Base-by-base conservation (phyloP, 2,888 invertebrate genomes). In the Hololepta plana region DNA sequence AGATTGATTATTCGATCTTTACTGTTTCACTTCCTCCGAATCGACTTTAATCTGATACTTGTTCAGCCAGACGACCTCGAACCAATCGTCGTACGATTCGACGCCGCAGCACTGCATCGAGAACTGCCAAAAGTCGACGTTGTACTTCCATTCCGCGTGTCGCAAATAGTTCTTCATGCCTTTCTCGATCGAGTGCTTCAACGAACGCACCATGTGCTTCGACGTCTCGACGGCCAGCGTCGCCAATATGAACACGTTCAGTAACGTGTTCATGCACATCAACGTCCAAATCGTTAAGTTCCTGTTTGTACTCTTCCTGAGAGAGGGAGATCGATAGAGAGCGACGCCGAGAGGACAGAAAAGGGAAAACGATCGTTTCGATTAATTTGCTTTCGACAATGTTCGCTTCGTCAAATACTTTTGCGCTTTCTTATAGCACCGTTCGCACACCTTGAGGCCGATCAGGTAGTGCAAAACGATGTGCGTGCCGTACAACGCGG, bases 151-250 rank as follows among this genome's bases (percentile, higher is more conserved):
- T 9, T 52, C 49, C 2, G 56, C 52, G 32, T 68, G 66, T 5
- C 53, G 58, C 20, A 67, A 51, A 38, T 67, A 68, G 35, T 61
- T 61, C 13, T 59, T 56, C 46, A 67, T 68, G 1, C 67, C 67
- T 19, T 56, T 51, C 19, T 60, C 55, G 19, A 68, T 46, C 0
- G 67, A 64, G 4, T 60, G 57, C 2, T 60, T 56, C 27, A 68
- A 44, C 1, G 55, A 49, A 24, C 47, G 41, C 2, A 46, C 35
- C 10, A 55, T 47, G 27, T 56, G 53, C 27, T 46, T 49, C n/a
- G 49, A 48, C 21, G 49, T 45, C 37, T 44, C 51, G 20, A 41
- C 39, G 4, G 49, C 40, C 34, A 51, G 40, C 23, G 38, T 35
- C 1, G 47, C 44, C 24, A 55, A 35, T 22, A 55, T 44, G 6